Base-by-base conservation (phyloP, 64 coral and sea anemone genomes). In the Platygyra sinensis region DNA sequence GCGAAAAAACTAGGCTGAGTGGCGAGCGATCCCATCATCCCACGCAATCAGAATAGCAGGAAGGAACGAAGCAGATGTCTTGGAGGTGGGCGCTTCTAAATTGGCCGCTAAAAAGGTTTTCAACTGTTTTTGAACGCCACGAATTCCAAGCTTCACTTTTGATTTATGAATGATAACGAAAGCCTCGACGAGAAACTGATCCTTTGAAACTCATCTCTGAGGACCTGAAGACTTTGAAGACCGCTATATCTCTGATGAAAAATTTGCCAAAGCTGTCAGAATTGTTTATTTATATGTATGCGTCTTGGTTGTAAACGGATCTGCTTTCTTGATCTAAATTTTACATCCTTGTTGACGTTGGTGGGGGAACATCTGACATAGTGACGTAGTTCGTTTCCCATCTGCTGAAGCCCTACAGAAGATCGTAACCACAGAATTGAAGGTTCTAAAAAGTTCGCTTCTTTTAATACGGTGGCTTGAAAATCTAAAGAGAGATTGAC, bases 201-300 rank as follows among this genome's bases (percentile, higher is more conserved):
- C 16, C 25, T 52, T 38, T 33, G 55, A 12, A 39, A n/a, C 18
- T 54, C 29, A 50, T 19, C 65, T 38, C 8, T 57, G 79, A 55
- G 60, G 62, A 83, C 83, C 61, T 69, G 69, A 74, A 74, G 50
- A 28, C 10, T 78, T 79, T 79, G 49, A 71, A 67, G 81, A 71
- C 30, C 20, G 63, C 81, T 71, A 71, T 36, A 57, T 69, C 59
- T 42, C 61, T 88, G 0, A 67, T 75, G 71, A 60, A 91, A 72
- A 67, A 15, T 60, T 90, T 63, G 24, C 25, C 60, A 49, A 22
- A 69, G 61, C 46, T 71, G 81, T 85, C 67, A 71, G 54, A 85
- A 71, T 28, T 49, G 39, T 52, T 50, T 71, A 18, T 14, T 67
- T 25, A 2, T 2, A 30, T 33, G 29, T 24, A 33, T 46, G 42